phyloP scores from a whole-genome alignment of 2,888 invertebrate species.

The Sinhomidia bicolor region DNA sequence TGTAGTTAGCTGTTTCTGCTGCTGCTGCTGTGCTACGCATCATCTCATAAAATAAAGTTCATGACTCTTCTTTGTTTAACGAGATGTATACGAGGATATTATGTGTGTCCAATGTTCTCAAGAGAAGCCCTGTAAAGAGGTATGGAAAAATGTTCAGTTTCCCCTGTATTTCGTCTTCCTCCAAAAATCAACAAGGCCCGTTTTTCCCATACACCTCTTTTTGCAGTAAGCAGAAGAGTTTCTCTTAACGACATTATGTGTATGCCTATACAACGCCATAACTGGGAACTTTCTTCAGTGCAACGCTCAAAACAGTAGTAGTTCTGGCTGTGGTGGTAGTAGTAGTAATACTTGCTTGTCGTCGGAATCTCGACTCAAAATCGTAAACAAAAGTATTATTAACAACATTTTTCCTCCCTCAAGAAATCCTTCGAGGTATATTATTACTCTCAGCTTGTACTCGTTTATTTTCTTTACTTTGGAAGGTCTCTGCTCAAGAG shows the following conservation, averaged over 20 bases:
- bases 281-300: not conserved
- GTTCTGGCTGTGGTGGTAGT: too few relatives aligned
- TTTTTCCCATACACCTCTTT: too few relatives aligned
- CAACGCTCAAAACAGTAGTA: too few relatives aligned
- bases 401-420: constrained; percentile 49
- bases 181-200: too few relatives aligned
- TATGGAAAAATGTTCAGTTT: too few relatives aligned
- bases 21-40: constrained; percentile 62
- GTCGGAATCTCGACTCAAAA: constrained; percentile 27
- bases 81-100: constrained; percentile 36
- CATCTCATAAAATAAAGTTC: constrained; percentile 66
- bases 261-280: not conserved
- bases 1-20: not conserved
- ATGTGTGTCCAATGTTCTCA: not conserved
- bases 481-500: not conserved
- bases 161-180: too few relatives aligned
- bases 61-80: constrained; percentile 59
- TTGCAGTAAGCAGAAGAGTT: too few relatives aligned
- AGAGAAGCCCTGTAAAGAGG: too few relatives aligned
- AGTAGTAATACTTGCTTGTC: constrained; percentile 13
- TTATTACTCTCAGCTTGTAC: constrained; percentile 6
- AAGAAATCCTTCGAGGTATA: constrained; percentile 28
- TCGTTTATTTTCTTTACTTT: constrained; percentile 27
- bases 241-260: too few relatives aligned
- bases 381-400: constrained; percentile 59